Evolutionary conservation across 2,797 vertebrate genomes (phyloP).

Genomic region (Gouania willdenowi): DNA sequence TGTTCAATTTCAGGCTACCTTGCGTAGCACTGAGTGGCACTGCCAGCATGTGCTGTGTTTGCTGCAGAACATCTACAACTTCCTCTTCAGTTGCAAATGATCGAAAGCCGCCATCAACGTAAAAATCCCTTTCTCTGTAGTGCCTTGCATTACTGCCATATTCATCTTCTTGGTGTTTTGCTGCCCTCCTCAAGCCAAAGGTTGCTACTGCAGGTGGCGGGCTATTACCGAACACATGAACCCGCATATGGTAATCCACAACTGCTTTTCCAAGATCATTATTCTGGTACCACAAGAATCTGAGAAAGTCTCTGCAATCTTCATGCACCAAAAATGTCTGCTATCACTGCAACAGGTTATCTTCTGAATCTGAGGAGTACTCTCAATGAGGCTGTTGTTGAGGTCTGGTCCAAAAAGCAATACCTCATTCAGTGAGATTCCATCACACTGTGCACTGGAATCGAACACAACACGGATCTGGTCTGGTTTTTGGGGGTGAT

Average conservation of each 20-base stretch:
- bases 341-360: neutral
- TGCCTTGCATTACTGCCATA: neutral
- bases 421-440: neutral
- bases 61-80: neutral
- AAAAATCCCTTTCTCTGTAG: neutral
- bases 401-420: neutral
- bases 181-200: neutral
- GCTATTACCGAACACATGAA: neutral
- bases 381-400: neutral
- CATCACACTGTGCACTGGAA: neutral
- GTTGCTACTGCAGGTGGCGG: neutral
- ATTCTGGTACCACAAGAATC: neutral
- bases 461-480: neutral
- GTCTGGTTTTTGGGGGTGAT: neutral
- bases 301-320: neutral
- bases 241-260: neutral
- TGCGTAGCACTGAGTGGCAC: neutral
- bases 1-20: neutral
- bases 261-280: neutral
- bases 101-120: neutral
- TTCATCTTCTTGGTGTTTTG: neutral
- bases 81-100: neutral
- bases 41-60: neutral
- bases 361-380: neutral
- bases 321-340: neutral